Evolutionary conservation across 2,888 invertebrate species (phyloP).

Genomic region (Protophormia terraenovae): DNA sequence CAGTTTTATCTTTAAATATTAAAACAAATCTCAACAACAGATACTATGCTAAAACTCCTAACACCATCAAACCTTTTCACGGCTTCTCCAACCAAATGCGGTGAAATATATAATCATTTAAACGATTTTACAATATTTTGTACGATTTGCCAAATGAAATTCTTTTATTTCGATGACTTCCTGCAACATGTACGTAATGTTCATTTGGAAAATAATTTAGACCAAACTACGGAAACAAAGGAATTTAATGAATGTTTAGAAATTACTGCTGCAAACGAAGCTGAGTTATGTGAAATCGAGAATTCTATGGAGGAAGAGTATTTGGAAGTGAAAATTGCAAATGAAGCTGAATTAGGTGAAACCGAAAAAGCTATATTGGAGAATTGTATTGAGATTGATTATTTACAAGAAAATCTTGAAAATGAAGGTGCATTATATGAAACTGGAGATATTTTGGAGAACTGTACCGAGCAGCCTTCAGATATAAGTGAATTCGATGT

Average conservation of each 20-base stretch:
- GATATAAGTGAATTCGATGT: conserved; percentile 4
- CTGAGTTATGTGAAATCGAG: too few species aligned
- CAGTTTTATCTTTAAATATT: too few species aligned
- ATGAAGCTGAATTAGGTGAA: too few species aligned
- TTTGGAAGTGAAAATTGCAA: too few species aligned
- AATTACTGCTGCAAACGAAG: too few species aligned
- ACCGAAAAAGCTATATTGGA: too few species aligned
- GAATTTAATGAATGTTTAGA: too few species aligned
- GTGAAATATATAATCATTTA: conserved; percentile 75
- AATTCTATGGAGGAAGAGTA: too few species aligned
- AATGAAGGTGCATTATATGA: conserved; percentile 5
- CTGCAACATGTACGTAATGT: conserved; percentile 44
- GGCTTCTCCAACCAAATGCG: conserved; percentile 77
- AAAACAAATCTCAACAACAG: background rate
- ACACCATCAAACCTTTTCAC: too few species aligned
- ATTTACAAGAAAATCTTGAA: background rate
- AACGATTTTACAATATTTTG: conserved; percentile 75
- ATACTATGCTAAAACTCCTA: background rate
- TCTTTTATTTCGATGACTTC: conserved; percentile 76
- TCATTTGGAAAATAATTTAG: background rate
- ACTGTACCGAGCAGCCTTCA: background rate
- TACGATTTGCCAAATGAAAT: conserved; percentile 75
- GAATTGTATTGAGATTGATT: too few species aligned
- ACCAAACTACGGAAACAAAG: background rate
- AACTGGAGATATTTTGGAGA: background rate